Conservation (phyloP, 2,888 invertebrate species). For the Caenorhabditis zanzibari region DNA sequence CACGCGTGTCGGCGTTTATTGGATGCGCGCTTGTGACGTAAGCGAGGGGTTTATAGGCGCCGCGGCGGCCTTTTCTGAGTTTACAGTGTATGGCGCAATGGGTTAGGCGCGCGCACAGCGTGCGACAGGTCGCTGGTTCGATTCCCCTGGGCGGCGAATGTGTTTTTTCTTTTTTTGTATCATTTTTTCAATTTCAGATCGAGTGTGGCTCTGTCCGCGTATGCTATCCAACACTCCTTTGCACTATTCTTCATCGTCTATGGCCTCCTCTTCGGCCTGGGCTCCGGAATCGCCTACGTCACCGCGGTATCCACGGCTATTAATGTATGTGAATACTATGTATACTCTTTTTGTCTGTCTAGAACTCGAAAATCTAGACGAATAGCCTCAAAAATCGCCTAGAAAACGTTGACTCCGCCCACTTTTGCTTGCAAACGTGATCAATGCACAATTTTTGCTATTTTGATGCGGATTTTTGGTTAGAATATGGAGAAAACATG, state of each 20-base stretch:
- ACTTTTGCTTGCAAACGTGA: too few relatives aligned
- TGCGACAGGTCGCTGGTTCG: too few relatives aligned
- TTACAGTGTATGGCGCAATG: not conserved
- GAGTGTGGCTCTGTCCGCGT: constrained; percentile 79
- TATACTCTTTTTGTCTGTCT: too few relatives aligned
- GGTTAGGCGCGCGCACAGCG: too few relatives aligned
- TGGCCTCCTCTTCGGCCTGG: constrained; percentile 82
- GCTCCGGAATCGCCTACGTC: constrained; percentile 83
- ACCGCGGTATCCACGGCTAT: constrained; percentile 81
- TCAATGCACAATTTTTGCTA: too few relatives aligned
- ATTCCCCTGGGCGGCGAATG: too few relatives aligned
- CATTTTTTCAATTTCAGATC: constrained; percentile 64
- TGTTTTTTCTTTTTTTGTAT: too few relatives aligned
- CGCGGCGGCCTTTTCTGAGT: not conserved
- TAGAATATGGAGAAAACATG: too few relatives aligned
- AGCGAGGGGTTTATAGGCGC: not conserved
- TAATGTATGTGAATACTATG: constrained; percentile 77
- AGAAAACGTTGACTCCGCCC: too few relatives aligned
- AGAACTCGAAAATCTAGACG: too few relatives aligned
- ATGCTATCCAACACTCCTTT: constrained; percentile 79
- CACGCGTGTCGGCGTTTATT: constrained; percentile 78
- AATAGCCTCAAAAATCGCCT: too few relatives aligned
- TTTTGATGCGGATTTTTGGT: too few relatives aligned
- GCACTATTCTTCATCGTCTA: constrained; percentile 79
- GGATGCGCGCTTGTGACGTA: constrained; percentile 81